These are phyloP conservation scores for Rhinolophus ferrumequinum DNA, from an alignment of 2,113 vertebrate genomes.

Conservation along the genomic window DNA sequence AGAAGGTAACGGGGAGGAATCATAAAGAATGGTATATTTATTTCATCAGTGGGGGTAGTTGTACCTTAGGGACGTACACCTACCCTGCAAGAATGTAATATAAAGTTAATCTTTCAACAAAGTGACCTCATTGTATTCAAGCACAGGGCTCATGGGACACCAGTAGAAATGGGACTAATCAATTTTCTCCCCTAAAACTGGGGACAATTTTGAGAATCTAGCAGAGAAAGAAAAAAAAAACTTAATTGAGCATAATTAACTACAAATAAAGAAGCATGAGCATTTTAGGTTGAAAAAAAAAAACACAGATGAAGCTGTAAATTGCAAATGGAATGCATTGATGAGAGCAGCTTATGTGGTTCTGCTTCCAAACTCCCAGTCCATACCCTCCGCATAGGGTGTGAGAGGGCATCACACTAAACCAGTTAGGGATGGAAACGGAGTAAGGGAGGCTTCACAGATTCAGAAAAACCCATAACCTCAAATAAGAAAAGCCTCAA, in stretches of 20 bases:
- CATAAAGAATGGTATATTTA: constrained; percentile 79
- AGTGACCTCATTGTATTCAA: constrained; percentile 76
- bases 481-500: neutral
- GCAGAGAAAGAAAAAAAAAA: neutral
- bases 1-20: constrained; percentile 66
- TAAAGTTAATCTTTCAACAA: constrained; percentile 79
- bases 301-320: neutral
- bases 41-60: constrained; percentile 66
- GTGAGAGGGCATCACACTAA: neutral
- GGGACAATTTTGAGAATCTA: constrained; percentile 47
- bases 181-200: constrained; percentile 27
- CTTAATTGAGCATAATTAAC: constrained; percentile 10
- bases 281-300: neutral
- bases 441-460: neutral
- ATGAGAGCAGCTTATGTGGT: neutral
- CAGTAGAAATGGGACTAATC: constrained; percentile 58
- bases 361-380: neutral
- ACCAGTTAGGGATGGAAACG: neutral
- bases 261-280: constrained; percentile 47
- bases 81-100: constrained; percentile 77
- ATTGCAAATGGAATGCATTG: neutral
- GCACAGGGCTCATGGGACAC: constrained; percentile 23
- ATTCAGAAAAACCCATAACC: neutral
- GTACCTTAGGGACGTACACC: constrained; percentile 75
- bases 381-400: neutral